Evolutionary conservation across 2,797 vertebrate species (phyloP), one percentile per base, ranked within the genome.

Genomic region (Sebastes alutus): DNA sequence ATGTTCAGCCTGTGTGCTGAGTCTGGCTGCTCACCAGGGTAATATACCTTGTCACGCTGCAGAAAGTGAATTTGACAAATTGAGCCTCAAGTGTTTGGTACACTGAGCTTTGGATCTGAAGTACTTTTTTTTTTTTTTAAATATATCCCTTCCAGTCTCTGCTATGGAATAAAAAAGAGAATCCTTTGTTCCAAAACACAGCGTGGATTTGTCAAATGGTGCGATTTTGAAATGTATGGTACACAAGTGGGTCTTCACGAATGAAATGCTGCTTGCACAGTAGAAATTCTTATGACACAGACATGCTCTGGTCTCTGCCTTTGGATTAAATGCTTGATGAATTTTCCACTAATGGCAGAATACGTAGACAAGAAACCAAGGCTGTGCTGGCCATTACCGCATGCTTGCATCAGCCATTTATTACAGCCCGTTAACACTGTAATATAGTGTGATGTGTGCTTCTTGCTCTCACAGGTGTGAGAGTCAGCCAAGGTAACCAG

Each of bases 401-500:
- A n/a, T 55, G 60, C 89, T 94, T 94, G 92, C 92, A 86, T 94
- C 94, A 93, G 92, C 89, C 91, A 35, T 89, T 91, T 83, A 81
- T 86, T 83, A 68, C 68, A 38, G 78, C 55, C 27, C 46, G 38
- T 91, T 90, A 84, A 83, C 70, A 16, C 77, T 65, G 66, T 64
- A 80, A 85, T 83, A 70, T 49, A 52, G 68, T 72, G 63, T 71
- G 85, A 88, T 81, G 65, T 85, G 82, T 76, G 85, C 69, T 77
- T 86, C 78, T 27, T 22, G 73, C 79, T 75, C 82, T 85, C 82
- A 89, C 94, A 95, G 93, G 93, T 94, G 93, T 88, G 87, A 73
- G 89, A 93, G 93, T 95, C 93, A 95, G 84, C 84, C 87, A 83
- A 94, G 93, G 93, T 93, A 94, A 93, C 88, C 94, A 95, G 94